phyloP scores from a whole-genome alignment of 1,140 invertebrate genomes.

The Drosophila kepulauana region DNA sequence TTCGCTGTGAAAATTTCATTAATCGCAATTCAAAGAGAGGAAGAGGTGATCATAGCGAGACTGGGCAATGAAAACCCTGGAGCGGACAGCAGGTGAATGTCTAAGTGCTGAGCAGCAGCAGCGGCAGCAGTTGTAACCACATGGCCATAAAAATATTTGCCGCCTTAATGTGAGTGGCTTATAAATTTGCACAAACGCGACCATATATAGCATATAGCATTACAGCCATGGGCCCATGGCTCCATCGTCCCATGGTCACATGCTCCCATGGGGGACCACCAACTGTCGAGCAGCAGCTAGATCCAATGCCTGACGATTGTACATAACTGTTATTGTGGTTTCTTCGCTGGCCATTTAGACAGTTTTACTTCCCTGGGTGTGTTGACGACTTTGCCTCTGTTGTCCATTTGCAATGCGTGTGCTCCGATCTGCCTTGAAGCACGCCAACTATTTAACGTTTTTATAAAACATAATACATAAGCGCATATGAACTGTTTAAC shows the following conservation, averaged over 20 bases:
- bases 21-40: conserved; percentile 53
- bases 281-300: conserved; percentile 19
- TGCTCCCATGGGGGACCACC: conserved; percentile 55
- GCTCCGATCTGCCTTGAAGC: not conserved
- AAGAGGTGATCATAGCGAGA: conserved; percentile 10
- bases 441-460: not conserved
- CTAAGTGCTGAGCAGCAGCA: conserved; percentile 40
- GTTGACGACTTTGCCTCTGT: conserved; percentile 10
- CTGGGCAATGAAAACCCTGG: not conserved
- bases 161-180: conserved; percentile 78
- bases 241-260: not conserved
- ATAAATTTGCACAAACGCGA: conserved; percentile 79
- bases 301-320: conserved; percentile 34
- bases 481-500: too few species aligned
- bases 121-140: conserved; percentile 45
- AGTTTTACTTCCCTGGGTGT: conserved; percentile 26
- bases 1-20: conserved; percentile 71
- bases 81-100: conserved; percentile 53
- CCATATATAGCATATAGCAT: conserved; percentile 61
- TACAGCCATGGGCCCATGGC: conserved; percentile 46
- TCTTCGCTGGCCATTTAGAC: conserved; percentile 18
- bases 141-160: conserved; percentile 79
- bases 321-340: conserved; percentile 67
- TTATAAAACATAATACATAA: too few species aligned
- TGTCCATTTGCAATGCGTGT: not conserved